Conservation (phyloP, 2,888 invertebrate genomes). For the Acanthoscelides obtectus region DNA sequence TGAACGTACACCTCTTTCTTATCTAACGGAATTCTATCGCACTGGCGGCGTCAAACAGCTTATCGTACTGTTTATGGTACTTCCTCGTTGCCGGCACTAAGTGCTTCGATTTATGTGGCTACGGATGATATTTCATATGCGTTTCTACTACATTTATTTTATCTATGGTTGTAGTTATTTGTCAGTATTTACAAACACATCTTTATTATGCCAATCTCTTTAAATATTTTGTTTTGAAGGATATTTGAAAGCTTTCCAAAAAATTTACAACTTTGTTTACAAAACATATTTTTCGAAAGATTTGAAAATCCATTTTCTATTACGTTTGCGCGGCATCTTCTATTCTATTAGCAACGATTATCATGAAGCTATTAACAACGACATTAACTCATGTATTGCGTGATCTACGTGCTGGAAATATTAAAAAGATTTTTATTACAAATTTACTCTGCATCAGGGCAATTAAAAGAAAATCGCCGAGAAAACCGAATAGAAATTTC, state of each 20-base stretch:
- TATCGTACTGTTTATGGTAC: background rate
- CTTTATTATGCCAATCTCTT: too few species aligned
- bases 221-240: too few species aligned
- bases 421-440: background rate
- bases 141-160: too few species aligned
- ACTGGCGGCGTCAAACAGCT: background rate
- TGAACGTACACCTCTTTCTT: background rate
- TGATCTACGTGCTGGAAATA: background rate
- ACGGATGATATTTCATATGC: background rate
- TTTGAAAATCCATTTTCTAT: too few species aligned
- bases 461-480: background rate
- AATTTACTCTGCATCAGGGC: background rate
- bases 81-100: background rate
- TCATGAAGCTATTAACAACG: background rate
- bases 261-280: too few species aligned
- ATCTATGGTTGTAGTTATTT: too few species aligned
- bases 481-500: background rate
- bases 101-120: background rate
- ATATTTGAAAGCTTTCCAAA: too few species aligned
- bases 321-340: too few species aligned
- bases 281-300: too few species aligned
- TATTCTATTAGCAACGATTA: too few species aligned
- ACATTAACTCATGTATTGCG: background rate
- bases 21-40: background rate
- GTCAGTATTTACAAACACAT: too few species aligned